These are phyloP conservation scores for Callaeas wilsoni DNA, from an alignment of 2,113 vertebrate species.

Conservation along the genomic window DNA sequence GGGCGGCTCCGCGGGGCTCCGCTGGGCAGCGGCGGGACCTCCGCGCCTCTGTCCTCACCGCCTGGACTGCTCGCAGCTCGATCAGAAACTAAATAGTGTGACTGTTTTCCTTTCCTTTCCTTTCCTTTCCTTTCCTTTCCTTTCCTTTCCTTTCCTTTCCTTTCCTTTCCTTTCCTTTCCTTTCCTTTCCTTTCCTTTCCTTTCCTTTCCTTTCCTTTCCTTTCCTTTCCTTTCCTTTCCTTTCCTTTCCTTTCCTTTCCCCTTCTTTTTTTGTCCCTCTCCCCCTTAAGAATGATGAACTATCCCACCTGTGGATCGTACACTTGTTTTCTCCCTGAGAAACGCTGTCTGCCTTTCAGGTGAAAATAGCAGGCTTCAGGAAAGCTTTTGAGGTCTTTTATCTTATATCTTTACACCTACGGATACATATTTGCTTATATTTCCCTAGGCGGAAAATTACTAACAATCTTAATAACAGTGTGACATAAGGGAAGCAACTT, in stretches of 20 bases:
- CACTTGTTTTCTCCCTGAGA: constrained; percentile 6
- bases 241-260: not conserved
- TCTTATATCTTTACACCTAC: not conserved
- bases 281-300: not conserved
- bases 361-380: not conserved
- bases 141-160: not conserved
- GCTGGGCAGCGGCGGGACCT: not conserved
- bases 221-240: rapidly evolving
- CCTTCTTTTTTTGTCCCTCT: too few species aligned
- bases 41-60: too few species aligned
- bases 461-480: not conserved
- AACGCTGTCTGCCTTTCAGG: not conserved
- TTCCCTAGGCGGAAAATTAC: not conserved
- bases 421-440: constrained; percentile 7
- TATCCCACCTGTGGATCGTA: constrained; percentile 30
- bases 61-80: rapidly evolving
- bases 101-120: not conserved
- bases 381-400: not conserved
- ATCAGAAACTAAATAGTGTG: not conserved
- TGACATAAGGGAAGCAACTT: not conserved
- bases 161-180: too few species aligned
- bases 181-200: too few species aligned
- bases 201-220: rapidly evolving
- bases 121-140: not conserved
- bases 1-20: not conserved